These are phyloP conservation scores for Apodemia zela DNA, from an alignment of 2,888 invertebrate species.

Conservation along the genomic window DNA sequence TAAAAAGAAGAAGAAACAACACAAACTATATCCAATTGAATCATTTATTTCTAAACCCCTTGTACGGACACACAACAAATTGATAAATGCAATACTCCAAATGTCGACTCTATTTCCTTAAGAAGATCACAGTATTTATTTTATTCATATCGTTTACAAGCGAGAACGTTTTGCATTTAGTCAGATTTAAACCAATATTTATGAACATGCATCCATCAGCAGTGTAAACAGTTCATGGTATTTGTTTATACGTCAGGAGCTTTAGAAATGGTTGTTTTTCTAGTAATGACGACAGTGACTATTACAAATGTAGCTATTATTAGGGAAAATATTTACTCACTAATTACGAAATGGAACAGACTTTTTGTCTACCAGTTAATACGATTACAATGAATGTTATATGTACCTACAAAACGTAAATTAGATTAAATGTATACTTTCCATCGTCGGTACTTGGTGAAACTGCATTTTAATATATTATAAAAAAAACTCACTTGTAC, in stretches of 20 bases:
- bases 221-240: conserved; percentile 22
- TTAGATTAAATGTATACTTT: no score
- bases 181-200: conserved; percentile 23
- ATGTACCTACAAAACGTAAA: no score
- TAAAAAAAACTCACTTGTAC: no score
- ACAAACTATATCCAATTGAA: neutral
- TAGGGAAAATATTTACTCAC: neutral
- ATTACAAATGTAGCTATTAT: neutral
- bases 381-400: no score
- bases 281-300: neutral
- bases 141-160: conserved; percentile 9
- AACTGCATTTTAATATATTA: no score
- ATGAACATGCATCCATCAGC: conserved; percentile 25
- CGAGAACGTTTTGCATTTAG: conserved; percentile 15
- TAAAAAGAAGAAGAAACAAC: neutral
- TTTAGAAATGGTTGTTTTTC: conserved; percentile 7
- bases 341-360: no score
- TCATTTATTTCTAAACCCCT: neutral
- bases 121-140: conserved; percentile 8
- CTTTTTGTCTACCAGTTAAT: no score
- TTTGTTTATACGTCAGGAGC: conserved; percentile 24
- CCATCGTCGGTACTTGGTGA: no score
- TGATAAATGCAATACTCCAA: neutral
- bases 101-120: conserved; percentile 4
- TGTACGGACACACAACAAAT: neutral